Percentiles rank a stretch among this genome's conserved stretches.
These are phyloP conservation scores for Drosophila sp. DNA, from an alignment of 1,140 invertebrate species.

Conservation along the genomic window DNA sequence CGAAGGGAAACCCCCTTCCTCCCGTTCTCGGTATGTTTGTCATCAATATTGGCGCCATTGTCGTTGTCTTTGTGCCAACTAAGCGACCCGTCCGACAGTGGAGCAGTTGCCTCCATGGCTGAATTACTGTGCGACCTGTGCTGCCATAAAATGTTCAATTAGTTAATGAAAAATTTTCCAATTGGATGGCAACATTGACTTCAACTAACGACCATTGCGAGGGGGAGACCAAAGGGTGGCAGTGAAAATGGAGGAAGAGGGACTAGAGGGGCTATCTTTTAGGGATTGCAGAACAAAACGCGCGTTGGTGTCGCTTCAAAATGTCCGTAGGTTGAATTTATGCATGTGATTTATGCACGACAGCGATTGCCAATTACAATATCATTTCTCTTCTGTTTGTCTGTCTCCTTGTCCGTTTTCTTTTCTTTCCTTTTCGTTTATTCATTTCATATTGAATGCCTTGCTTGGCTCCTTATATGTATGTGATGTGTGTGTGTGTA, in stretches of 20 bases:
- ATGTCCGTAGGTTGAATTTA: conserved; percentile 76
- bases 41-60: conserved; percentile 77
- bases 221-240: background rate
- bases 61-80: conserved; percentile 26
- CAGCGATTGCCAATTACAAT: conserved; percentile 82
- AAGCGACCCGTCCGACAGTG: background rate
- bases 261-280: background rate
- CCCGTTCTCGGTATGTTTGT: conserved; percentile 17
- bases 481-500: conserved; percentile 38
- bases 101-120: background rate
- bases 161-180: conserved; percentile 83
- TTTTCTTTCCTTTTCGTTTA: conserved; percentile 54
- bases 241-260: background rate
- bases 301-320: conserved; percentile 54
- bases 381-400: conserved; percentile 74
- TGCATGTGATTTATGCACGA: conserved; percentile 80
- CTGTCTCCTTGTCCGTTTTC: conserved; percentile 35
- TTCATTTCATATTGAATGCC: conserved; percentile 39
- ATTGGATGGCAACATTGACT: conserved; percentile 77
- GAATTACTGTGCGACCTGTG: conserved; percentile 34
- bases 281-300: conserved; percentile 11
- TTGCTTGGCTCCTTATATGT: conserved; percentile 13
- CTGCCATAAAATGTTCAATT: conserved; percentile 80
- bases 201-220: conserved; percentile 61
- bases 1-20: background rate